phyloP scores from a whole-genome alignment of 2,888 invertebrate genomes.

The Athalia rosae region DNA sequence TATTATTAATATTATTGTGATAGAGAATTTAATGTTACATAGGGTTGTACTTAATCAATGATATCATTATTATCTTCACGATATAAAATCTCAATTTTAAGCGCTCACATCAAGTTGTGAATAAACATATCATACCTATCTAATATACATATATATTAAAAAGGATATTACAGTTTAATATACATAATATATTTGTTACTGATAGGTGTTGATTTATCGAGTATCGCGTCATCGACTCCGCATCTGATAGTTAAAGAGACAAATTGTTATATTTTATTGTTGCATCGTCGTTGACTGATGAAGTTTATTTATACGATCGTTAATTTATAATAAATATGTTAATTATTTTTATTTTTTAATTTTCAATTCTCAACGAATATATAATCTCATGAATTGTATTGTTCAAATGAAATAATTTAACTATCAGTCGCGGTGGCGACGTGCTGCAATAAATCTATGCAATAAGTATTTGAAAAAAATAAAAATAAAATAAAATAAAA shows the following conservation, averaged over 20 bases:
- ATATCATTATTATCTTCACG: conserved; percentile 54
- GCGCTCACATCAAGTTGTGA: conserved; percentile 74
- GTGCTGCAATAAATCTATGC: conserved; percentile 55
- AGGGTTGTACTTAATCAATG: conserved; percentile 67
- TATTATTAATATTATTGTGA: conserved; percentile 19
- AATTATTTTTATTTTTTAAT: conserved; percentile 1
- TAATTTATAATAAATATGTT: not conserved
- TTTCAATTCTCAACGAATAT: not conserved
- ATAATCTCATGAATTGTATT: not conserved
- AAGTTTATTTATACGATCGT: not conserved
- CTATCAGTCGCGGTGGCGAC: not conserved
- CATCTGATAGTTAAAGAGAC: not conserved
- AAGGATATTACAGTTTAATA: conserved; percentile 68
- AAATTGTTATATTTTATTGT: not conserved
- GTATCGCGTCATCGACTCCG: not conserved
- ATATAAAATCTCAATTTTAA: conserved; percentile 66
- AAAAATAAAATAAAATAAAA: conserved; percentile 51
- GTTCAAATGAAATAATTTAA: not conserved
- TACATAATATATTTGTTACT: conserved; percentile 62
- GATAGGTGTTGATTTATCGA: conserved; percentile 31
- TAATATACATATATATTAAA: conserved; percentile 65
- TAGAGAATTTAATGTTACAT: conserved; percentile 62
- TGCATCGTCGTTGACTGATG: not conserved
- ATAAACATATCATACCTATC: conserved; percentile 73
- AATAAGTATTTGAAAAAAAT: conserved; percentile 57